Conservation (phyloP, 1,140 invertebrate genomes). For the Meloidogyne chitwoodi region DNA sequence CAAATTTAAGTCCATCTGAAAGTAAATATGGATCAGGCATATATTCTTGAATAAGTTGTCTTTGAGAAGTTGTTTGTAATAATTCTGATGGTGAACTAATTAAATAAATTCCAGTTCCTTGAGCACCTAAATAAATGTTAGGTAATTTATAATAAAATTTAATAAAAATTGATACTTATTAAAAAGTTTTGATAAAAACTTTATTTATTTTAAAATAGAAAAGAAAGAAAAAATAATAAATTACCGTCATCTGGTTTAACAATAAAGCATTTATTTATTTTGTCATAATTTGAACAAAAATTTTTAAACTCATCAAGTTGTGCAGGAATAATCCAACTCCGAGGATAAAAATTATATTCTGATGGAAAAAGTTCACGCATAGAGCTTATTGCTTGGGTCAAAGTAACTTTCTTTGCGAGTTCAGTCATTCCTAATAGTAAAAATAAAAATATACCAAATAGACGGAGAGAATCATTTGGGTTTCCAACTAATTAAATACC, state of each 20-base stretch:
- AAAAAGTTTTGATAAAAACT: too few relatives aligned
- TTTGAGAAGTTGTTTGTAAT: conserved; percentile 47
- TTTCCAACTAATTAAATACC: too few relatives aligned
- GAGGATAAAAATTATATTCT: conserved; percentile 64
- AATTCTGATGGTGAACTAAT: conserved; percentile 60
- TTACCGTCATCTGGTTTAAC: conserved; percentile 63
- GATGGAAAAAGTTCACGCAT: conserved; percentile 63
- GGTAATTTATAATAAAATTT: neutral
- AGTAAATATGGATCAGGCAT: conserved; percentile 61
- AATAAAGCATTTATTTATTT: conserved; percentile 61
- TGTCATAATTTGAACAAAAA: conserved; percentile 37
- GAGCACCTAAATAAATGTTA: conserved; percentile 60
- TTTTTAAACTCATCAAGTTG: conserved; percentile 61
- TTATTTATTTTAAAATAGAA: neutral
- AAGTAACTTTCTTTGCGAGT: conserved; percentile 62
- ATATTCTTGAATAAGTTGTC: conserved; percentile 64
- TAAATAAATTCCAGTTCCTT: conserved; percentile 65
- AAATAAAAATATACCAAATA: too few relatives aligned
- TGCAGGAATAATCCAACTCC: conserved; percentile 64
- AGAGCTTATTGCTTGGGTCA: conserved; percentile 62
- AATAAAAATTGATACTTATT: too few relatives aligned
- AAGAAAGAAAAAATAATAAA: neutral
- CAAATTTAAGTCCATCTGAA: conserved; percentile 63
- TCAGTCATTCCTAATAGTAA: conserved; percentile 62
- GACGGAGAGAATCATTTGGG: too few relatives aligned